Conservation (phyloP, 1,140 invertebrate species). For the Andricus grossulariae region DNA sequence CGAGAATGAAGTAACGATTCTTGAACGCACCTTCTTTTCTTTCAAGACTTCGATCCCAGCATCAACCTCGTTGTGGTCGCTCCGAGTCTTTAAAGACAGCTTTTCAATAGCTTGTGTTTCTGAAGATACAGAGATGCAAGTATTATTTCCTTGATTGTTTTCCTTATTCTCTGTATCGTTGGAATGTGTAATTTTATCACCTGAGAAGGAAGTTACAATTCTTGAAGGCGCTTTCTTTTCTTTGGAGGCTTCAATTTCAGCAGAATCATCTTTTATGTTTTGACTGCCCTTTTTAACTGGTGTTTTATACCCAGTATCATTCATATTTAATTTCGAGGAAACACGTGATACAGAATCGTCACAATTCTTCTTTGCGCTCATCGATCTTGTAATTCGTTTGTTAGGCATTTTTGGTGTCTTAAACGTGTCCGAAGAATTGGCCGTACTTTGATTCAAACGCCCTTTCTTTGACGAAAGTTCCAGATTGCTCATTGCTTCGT, state of each 20-base stretch:
- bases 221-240: not conserved
- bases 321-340: not conserved
- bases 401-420: slow-evolving; percentile 48
- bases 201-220: not conserved
- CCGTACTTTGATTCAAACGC: slow-evolving; percentile 45
- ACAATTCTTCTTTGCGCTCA: slow-evolving; percentile 38
- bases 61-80: slow-evolving; percentile 13
- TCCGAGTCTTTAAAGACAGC: not conserved
- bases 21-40: slow-evolving; percentile 30
- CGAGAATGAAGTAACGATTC: too few species aligned
- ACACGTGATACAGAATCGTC: slow-evolving; percentile 41
- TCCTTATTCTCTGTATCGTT: not conserved
- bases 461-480: slow-evolving; percentile 50
- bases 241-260: not conserved
- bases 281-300: not conserved
- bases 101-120: not conserved
- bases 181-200: not conserved
- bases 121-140: too few species aligned
- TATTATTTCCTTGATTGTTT: not conserved
- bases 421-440: slow-evolving; percentile 42
- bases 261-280: too few species aligned
- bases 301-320: slow-evolving; percentile 25
- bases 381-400: slow-evolving; percentile 45
- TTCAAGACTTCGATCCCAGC: slow-evolving; percentile 1
- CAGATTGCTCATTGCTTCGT: slow-evolving; percentile 54